Conservation (phyloP, 2,113 vertebrate genomes). For the Lepidothrix coronata region DNA sequence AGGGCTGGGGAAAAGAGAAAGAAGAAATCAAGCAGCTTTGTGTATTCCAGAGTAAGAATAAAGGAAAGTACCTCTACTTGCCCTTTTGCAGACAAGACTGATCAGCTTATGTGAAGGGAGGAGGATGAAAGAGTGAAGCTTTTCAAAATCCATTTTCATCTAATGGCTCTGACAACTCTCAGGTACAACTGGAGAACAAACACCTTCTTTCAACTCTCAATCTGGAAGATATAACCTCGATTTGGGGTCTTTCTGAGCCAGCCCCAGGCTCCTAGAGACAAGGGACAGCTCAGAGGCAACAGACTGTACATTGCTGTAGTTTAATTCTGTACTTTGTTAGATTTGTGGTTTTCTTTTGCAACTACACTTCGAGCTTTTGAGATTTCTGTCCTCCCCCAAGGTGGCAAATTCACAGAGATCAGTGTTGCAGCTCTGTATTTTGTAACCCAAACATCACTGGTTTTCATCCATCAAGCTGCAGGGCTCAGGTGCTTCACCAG, state of each 20-base stretch:
- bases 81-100: neutral
- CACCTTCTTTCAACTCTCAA: neutral
- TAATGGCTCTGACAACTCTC: neutral
- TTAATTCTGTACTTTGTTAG: neutral
- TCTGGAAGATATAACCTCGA: accelerated
- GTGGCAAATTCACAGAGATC: neutral
- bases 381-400: neutral
- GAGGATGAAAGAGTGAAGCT: neutral
- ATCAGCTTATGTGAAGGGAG: neutral
- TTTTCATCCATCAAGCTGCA: neutral
- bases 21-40: neutral
- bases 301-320: neutral
- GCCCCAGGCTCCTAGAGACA: neutral
- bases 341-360: neutral
- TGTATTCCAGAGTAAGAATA: neutral
- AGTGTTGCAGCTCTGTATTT: neutral
- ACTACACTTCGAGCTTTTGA: neutral
- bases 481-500: neutral
- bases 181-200: neutral
- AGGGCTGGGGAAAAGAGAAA: neutral
- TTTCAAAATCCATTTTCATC: neutral
- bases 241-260: neutral
- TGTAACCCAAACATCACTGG: neutral
- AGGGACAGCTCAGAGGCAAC: neutral
- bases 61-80: neutral